Base-by-base conservation (phyloP, 2,888 invertebrate species). In the Craniophora ligustri region DNA sequence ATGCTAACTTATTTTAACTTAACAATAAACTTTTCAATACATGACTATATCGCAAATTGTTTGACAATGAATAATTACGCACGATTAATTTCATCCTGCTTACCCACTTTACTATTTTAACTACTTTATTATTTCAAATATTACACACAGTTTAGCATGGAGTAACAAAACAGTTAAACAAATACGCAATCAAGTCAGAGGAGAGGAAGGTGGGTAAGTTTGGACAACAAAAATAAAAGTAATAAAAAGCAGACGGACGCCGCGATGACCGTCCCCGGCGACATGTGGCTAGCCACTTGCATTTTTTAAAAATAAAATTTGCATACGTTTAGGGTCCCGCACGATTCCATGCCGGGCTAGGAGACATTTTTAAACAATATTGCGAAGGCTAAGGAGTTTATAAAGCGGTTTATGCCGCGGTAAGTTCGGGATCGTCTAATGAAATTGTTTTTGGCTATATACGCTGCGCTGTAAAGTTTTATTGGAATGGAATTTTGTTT, bases 241-340 rank as follows among this genome's bases (percentile, higher is more conserved):
- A 81, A 85, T 84, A 84, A 85, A 82, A 78, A 61, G 58, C 73
- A 75, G 74, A 70, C 78, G 77, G 68, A 56, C 68, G 71, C 56
- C 49, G 59, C 65, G 76, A 66, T 72, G 74, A 65, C 71, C 66
- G 66, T 53, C 66, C 66, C 55, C 49, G 79, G 84, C 89, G 89
- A 88, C 91, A 91, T 89, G 88, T 89, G 89, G 88, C 67, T 72
- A 81, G 78, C 82, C 85, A 87, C 89, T 91, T 89, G 90, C 85
- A 90, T 90, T 92, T 91, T 88, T 86, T 80, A 69, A 83, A 89
- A 89, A 91, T 91, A 91, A 91, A 89, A 92, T 92, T 91, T 86
- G 89, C 92, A 92, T 92, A 85, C 86, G 75, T 84, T 88, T 86
- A 84, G 85, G 85, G 84, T 68, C 69, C 75, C 67, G 70, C 67